Percentiles rank a stretch among this genome's conserved stretches.
Evolutionary conservation across 2,113 vertebrate species (phyloP).

Genomic region (Lagopus muta): DNA sequence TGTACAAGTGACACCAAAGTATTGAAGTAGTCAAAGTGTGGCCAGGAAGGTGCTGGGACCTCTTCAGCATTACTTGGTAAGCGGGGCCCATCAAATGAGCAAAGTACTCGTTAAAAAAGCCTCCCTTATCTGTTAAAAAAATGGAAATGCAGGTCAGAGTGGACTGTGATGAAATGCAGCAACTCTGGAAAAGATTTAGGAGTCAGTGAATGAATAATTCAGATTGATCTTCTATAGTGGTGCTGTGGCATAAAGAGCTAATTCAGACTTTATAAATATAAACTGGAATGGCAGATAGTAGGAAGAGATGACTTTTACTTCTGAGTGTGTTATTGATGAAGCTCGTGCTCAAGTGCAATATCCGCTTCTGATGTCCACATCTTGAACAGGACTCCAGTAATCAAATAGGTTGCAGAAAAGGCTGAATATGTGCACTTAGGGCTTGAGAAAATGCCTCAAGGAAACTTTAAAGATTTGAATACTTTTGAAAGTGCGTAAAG

Average conservation of each 20-base stretch:
- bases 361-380: not conserved
- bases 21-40: not conserved
- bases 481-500: not conserved
- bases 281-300: not conserved
- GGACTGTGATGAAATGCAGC: not conserved
- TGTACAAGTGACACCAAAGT: not conserved
- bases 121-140: not conserved
- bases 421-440: not conserved
- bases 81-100: not conserved
- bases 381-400: not conserved
- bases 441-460: not conserved
- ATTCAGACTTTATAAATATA: not conserved
- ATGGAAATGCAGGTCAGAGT: not conserved
- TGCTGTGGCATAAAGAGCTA: not conserved
- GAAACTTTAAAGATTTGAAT: not conserved
- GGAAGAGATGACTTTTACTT: not conserved
- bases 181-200: not conserved
- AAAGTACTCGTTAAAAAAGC: not conserved
- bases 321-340: not conserved
- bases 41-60: not conserved
- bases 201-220: not conserved
- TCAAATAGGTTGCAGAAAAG: not conserved
- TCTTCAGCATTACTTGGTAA: not conserved
- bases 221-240: not conserved
- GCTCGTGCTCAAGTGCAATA: not conserved